Conservation (phyloP, 2,113 vertebrate genomes). For the Pedetes capensis region DNA sequence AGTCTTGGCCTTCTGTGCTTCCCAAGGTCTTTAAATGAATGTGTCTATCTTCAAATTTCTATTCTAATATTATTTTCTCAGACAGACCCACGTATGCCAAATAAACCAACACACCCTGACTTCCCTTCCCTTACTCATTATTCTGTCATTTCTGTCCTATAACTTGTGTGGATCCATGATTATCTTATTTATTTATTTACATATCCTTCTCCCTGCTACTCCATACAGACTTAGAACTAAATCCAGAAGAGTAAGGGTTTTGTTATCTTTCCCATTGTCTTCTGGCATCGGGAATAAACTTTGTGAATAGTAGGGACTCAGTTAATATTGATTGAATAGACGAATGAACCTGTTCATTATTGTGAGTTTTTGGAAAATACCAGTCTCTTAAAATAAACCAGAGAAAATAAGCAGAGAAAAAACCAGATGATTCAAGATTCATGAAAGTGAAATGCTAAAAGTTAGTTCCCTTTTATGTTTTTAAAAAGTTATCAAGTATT, state of each 20-base stretch:
- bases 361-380: not conserved
- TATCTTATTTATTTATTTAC: not conserved
- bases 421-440: not conserved
- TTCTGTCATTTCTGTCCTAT: not conserved
- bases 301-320: not conserved
- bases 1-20: not conserved
- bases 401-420: not conserved
- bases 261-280: not conserved
- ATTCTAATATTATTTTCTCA: not conserved
- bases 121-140: not conserved
- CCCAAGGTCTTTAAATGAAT: not conserved
- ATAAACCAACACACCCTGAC: not conserved
- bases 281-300: not conserved
- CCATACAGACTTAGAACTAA: not conserved
- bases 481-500: not conserved
- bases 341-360: not conserved
- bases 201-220: not conserved
- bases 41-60: not conserved
- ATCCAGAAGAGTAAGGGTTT: not conserved
- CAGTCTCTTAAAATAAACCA: not conserved
- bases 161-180: not conserved
- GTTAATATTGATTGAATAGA: not conserved
- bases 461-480: not conserved
- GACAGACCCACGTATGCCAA: not conserved
- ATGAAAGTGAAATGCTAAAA: not conserved